Evolutionary conservation across 2,888 invertebrate species (phyloP).

Genomic region (Parnassius mnemosyne): DNA sequence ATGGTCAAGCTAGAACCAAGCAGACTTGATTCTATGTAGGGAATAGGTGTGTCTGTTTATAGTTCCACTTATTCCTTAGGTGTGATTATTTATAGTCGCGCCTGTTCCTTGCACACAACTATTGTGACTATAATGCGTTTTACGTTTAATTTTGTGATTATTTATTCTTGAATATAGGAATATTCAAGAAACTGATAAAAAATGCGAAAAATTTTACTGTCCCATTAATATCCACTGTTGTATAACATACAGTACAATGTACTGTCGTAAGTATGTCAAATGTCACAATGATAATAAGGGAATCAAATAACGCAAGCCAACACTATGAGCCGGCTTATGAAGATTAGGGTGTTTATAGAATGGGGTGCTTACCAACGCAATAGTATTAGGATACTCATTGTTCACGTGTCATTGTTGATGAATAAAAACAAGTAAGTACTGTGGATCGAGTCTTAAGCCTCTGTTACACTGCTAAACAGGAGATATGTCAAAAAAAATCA

Average conservation of each 20-base stretch:
- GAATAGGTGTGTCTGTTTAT: no score
- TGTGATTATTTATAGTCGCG: no score
- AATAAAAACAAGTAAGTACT: slow-evolving; percentile 12
- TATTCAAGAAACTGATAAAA: no score
- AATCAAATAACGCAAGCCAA: slow-evolving; percentile 46
- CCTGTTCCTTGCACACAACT: no score
- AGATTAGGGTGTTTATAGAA: slow-evolving; percentile 42
- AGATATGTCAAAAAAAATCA: slow-evolving; percentile 4
- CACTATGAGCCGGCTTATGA: slow-evolving; percentile 36
- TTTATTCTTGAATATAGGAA: no score
- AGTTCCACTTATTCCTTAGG: no score
- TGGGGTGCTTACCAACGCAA: slow-evolving; percentile 40
- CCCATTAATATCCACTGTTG: slow-evolving; percentile 4
- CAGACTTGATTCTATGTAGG: no score
- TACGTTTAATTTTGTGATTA: no score
- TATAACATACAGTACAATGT: not conserved
- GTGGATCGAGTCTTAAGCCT: not conserved
- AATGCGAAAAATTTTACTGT: no score
- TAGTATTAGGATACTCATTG: slow-evolving; percentile 29
- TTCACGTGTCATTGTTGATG: slow-evolving; percentile 23
- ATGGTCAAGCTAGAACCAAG: no score
- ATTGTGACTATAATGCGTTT: no score
- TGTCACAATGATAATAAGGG: slow-evolving; percentile 23
- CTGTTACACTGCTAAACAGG: not conserved
- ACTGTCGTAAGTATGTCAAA: slow-evolving; percentile 15